These are phyloP conservation scores for Clarias platycephalus DNA, from an alignment of 2,797 vertebrate genomes.

Conservation along the genomic window DNA sequence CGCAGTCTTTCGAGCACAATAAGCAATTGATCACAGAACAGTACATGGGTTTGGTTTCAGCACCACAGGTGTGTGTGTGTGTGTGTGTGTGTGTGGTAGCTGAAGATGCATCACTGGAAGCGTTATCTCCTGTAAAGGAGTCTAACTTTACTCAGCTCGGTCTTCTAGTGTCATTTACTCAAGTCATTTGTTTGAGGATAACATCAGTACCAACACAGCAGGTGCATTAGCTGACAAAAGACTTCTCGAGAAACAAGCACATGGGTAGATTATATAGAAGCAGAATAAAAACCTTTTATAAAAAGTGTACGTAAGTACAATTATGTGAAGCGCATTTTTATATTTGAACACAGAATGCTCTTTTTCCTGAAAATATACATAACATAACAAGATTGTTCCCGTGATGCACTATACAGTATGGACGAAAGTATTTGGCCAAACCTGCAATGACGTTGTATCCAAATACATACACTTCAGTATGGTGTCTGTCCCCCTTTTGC, in stretches of 20 bases:
- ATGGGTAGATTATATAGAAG: neutral
- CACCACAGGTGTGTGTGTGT: slow-evolving; percentile 56
- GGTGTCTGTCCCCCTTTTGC: no score
- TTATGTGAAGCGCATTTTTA: neutral
- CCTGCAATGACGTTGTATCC: no score
- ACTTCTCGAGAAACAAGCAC: neutral
- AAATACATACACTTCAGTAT: no score
- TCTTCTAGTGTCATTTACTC: slow-evolving; percentile 28
- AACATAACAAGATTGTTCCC: no score
- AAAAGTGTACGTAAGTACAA: neutral
- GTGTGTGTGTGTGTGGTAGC: neutral
- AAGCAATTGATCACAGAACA: slow-evolving; percentile 41
- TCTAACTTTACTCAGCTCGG: slow-evolving; percentile 44
- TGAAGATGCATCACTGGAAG: slow-evolving; percentile 43
- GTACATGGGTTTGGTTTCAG: slow-evolving; percentile 58
- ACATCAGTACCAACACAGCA: slow-evolving; percentile 40
- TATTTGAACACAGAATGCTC: neutral
- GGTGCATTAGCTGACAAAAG: slow-evolving; percentile 12
- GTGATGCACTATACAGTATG: no score
- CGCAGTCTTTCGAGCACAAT: slow-evolving; percentile 17
- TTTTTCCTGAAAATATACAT: neutral
- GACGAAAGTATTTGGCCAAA: no score
- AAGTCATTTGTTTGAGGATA: slow-evolving; percentile 32
- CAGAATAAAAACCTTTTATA: neutral
- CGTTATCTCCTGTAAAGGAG: slow-evolving; percentile 42